These are phyloP conservation scores for Bellardia bayeri DNA, from an alignment of 2,888 invertebrate species.

Conservation along the genomic window DNA sequence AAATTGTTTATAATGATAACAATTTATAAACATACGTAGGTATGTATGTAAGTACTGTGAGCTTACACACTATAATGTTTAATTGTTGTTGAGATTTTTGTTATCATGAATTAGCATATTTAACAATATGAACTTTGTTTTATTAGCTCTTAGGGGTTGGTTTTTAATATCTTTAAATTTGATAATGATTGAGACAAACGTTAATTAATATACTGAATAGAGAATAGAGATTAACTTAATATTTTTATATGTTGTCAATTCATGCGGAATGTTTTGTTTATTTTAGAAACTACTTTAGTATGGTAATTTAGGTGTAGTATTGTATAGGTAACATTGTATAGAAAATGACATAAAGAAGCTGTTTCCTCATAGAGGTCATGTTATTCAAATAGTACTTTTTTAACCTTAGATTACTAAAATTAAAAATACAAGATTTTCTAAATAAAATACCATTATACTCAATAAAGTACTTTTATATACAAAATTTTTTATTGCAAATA, in stretches of 20 bases:
- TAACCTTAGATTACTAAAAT: too few relatives aligned
- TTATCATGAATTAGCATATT: constrained; percentile 9
- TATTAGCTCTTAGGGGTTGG: not conserved
- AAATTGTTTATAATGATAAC: constrained; percentile 37
- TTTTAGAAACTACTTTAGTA: not conserved
- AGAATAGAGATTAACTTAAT: not conserved
- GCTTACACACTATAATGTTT: not conserved
- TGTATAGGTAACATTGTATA: not conserved
- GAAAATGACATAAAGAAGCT: too few relatives aligned
- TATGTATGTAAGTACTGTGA: not conserved
- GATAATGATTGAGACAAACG: not conserved
- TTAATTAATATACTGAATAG: not conserved
- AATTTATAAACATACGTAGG: not conserved
- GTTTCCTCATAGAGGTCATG: too few relatives aligned
- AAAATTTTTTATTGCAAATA: too few relatives aligned
- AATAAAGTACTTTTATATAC: too few relatives aligned
- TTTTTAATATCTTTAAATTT: not conserved
- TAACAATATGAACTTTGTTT: not conserved
- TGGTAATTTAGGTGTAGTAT: not conserved
- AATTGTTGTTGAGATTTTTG: not conserved
- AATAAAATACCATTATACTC: too few relatives aligned
- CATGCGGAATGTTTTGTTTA: constrained; percentile 12
- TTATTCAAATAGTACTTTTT: too few relatives aligned
- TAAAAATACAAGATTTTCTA: too few relatives aligned
- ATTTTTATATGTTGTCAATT: constrained; percentile 9